A percentile compares a stretch with the other conserved stretches of the same genome.
Conservation (phyloP, 2,888 invertebrate species). For the Eumacrocentrus americanus region DNA sequence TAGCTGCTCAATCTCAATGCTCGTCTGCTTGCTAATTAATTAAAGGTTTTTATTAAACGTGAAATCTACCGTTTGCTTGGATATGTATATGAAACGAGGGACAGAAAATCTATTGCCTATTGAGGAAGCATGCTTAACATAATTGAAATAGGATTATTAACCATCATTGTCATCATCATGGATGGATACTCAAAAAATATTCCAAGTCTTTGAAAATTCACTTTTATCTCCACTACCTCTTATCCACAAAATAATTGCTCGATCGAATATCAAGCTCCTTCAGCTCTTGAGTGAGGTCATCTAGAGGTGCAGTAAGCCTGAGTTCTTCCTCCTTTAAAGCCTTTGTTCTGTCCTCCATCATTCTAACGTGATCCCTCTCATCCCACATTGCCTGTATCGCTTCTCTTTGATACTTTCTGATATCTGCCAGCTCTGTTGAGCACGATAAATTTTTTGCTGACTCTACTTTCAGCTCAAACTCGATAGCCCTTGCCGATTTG, state of each 20-base stretch:
- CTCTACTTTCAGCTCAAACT: slow-evolving; percentile 56
- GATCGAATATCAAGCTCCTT: slow-evolving; percentile 70
- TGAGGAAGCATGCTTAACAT: too few species aligned
- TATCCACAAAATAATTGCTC: slow-evolving; percentile 67
- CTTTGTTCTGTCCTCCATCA: slow-evolving; percentile 61
- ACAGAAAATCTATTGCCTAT: too few species aligned
- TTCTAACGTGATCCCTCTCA: slow-evolving; percentile 55
- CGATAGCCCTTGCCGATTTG: slow-evolving; percentile 78
- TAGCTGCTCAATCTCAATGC: slow-evolving; percentile 97
- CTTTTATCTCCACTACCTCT: slow-evolving; percentile 65
- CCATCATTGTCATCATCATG: background rate
- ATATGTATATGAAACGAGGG: background rate
- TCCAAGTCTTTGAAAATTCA: background rate
- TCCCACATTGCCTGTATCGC: slow-evolving; percentile 49
- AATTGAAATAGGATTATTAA: background rate
- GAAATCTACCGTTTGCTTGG: too few species aligned
- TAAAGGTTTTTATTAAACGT: slow-evolving; percentile 14
- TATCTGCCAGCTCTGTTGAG: slow-evolving; percentile 61
- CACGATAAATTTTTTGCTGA: slow-evolving; percentile 65
- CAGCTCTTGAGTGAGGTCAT: slow-evolving; percentile 68
- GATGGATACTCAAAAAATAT: background rate
- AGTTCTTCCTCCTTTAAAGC: slow-evolving; percentile 63
- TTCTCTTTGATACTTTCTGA: slow-evolving; percentile 55
- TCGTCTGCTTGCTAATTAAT: slow-evolving; percentile 86
- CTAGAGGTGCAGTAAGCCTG: slow-evolving; percentile 67